These are phyloP conservation scores for Petrocephalus sullivani DNA, from an alignment of 2,797 vertebrate genomes.

Conservation along the genomic window DNA sequence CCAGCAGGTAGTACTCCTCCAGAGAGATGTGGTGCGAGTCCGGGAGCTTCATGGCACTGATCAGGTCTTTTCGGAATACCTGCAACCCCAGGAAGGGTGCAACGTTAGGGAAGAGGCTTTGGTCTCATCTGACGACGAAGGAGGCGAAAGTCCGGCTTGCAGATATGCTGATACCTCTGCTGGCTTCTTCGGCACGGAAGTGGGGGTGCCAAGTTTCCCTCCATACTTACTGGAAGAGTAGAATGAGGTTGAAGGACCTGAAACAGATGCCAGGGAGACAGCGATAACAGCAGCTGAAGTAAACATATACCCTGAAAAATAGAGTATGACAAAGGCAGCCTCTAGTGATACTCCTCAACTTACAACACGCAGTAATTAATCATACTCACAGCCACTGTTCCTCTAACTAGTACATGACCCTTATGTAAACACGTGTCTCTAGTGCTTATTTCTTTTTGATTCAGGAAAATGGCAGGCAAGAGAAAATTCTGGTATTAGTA, in stretches of 20 bases:
- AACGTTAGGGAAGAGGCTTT: neutral
- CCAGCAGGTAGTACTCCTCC: conserved; percentile 89
- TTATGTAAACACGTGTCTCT: neutral
- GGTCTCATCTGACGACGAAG: neutral
- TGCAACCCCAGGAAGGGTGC: conserved; percentile 36
- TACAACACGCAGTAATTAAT: neutral
- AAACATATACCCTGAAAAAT: neutral
- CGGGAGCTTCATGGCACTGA: conserved; percentile 98
- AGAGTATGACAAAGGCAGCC: neutral
- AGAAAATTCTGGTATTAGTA: neutral
- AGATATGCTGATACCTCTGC: conserved; percentile 71
- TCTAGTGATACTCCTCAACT: neutral
- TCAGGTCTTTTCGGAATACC: conserved; percentile 99
- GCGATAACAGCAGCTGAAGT: neutral
- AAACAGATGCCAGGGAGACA: neutral
- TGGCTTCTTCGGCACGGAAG: conserved; percentile 83
- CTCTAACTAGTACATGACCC: neutral
- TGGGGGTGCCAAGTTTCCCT: conserved; percentile 75
- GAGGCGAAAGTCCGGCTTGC: neutral
- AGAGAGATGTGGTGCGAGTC: conserved; percentile 87
- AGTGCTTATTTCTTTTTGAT: neutral
- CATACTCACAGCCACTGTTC: neutral
- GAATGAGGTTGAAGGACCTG: conserved; percentile 93
- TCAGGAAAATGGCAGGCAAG: neutral
- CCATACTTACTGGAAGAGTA: conserved; percentile 82